Conservation (phyloP, 2,888 invertebrate species). For the Lasioglossum villosulum region DNA sequence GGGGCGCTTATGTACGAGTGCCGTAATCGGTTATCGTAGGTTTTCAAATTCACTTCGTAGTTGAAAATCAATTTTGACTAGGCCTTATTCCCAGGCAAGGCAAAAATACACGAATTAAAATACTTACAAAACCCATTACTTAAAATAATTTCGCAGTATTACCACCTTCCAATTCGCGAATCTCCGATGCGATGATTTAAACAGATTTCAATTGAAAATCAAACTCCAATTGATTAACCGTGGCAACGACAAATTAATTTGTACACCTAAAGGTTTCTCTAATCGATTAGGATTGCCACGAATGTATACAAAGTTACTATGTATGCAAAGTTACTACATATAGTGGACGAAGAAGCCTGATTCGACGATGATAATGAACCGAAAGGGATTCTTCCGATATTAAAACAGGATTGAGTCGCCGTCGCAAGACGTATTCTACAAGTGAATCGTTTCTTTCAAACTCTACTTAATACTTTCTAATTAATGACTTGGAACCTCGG, state of each 20-base stretch:
- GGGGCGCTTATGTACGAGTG: background rate
- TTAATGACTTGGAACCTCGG: slow-evolving; percentile 6
- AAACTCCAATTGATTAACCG: background rate
- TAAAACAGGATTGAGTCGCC: background rate
- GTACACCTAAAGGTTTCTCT: background rate
- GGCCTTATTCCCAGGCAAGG: no score
- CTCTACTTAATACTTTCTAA: slow-evolving; percentile 14
- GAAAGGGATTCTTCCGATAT: background rate
- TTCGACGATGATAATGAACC: background rate
- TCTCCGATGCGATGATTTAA: background rate
- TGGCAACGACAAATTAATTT: background rate
- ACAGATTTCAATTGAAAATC: background rate
- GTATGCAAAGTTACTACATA: background rate
- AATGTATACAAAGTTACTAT: background rate
- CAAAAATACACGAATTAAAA: background rate
- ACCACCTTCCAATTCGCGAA: background rate
- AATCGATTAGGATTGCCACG: background rate
- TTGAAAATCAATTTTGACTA: no score
- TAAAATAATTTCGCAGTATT: background rate
- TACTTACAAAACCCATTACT: background rate
- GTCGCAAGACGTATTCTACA: background rate
- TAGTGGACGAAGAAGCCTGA: background rate
- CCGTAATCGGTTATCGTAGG: background rate
- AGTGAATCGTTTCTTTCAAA: background rate
- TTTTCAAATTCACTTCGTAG: background rate